Base-by-base conservation (phyloP, 1,140 invertebrate genomes). In the Polyergus mexicanus region DNA sequence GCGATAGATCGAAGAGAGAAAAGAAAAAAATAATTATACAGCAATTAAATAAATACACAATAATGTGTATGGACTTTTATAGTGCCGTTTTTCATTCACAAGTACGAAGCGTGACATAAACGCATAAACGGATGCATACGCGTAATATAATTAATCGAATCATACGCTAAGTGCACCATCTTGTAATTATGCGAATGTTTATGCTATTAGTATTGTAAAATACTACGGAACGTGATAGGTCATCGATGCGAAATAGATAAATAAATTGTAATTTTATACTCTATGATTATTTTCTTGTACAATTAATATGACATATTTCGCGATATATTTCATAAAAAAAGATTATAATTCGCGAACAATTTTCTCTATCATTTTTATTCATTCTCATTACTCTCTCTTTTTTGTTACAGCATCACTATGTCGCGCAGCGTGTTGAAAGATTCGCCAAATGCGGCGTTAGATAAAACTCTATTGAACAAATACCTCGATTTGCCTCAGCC, bases 401-500 rank as follows among this genome's bases (percentile, higher is more conserved):
- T 19, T 28, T 88, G 65, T 93, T 92, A 32, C 88, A 92, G 88
- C 84, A 93, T 90, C 56, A 94, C 86, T 16, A 96, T 96, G 95
- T 95, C 95, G 54, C 94, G 95, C 44, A 75, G 92, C 38, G 95
- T 96, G 86, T 92, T 97, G 77, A 96, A 95, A 87, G 95, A 96
- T 65, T 97, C 96, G 71, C 97, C 97, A 3, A 97, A 97, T 90
- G 96, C 97, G 87, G 96, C 96, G n/a, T 95, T 97, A 44, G 97
- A 98, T 89, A 98, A 98, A 93, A 96, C 96, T 19, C 94, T 98
- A 3, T 93, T 98, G 69, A 95, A 96, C 19, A 96, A 96, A 72
- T 99, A 98, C 92, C 94, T 98, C 91, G 95, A 96, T 68, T 95
- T 99, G 60, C 97, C 97, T 0, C 96, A 98, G 84, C 97, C 98